Evolutionary conservation across 2,113 vertebrate genomes (phyloP), one percentile per base, ranked within the genome.

Genomic region (Perognathus longimembris): DNA sequence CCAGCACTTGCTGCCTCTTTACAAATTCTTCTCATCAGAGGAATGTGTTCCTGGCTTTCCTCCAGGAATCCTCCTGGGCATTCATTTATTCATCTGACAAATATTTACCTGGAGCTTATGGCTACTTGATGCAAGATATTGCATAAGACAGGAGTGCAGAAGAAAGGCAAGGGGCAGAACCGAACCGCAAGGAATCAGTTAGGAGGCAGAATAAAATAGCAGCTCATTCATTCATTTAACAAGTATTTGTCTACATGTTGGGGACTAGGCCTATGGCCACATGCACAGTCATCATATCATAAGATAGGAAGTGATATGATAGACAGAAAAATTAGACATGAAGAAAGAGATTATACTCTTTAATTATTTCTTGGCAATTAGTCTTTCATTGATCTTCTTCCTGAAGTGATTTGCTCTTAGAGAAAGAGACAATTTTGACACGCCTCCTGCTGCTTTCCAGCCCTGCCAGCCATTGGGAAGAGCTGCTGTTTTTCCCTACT

Each of bases 51-150:
- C 80, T 95, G 93, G 94, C 67, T 82, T 42, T 73, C 66, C 17
- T 94, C 94, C 97, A 96, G 69, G 78, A 84, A 50, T 64, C 63
- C 84, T 85, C 84, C 89, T 10, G 92, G 92, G 76, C 79, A 81
- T 95, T 94, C 92, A 86, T 95, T 94, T 95, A 92, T 85, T 95
- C 93, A 90, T 83, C 85, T 36, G 88, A 94, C 88, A 97, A 95
- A 94, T 93, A 97, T 96, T 95, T 95, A 89, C 73, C 93, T 96
- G 90, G 67, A 83, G 67, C 80, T 93, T 84, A 87, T 14, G 54
- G 86, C 40, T 90, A 34, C 30, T 87, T 96, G 92, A 92, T 90
- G 96, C 69, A 76, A 90, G 92, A 92, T 84, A 89, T 38, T 84
- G 17, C 20, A 83, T 45, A 34, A 95, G 61, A 74, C 11, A 38